A percentile compares a stretch with the other conserved stretches of the same genome.
Evolutionary conservation across 2,113 vertebrate genomes (phyloP).

Genomic region (Riparia riparia): DNA sequence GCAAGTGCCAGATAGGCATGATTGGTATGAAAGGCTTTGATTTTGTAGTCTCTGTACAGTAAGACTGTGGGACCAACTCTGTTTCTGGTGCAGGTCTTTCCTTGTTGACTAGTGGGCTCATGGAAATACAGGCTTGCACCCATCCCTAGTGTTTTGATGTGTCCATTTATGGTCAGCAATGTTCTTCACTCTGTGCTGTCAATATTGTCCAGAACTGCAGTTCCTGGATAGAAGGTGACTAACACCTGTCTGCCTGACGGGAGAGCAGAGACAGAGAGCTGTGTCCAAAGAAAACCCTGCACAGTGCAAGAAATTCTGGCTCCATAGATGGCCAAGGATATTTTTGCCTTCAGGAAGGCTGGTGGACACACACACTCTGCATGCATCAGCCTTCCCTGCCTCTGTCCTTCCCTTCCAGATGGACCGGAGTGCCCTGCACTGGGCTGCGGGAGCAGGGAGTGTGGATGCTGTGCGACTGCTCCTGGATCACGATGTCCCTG

Average conservation of each 20-base stretch:
- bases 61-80: neutral
- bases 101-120: neutral
- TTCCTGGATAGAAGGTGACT: neutral
- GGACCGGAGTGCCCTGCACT: slow-evolving; percentile 88
- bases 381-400: neutral
- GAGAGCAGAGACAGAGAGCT: neutral
- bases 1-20: neutral
- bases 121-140: neutral
- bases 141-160: neutral
- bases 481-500: slow-evolving; percentile 76
- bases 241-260: neutral
- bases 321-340: neutral
- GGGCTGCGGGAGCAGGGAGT: slow-evolving; percentile 85
- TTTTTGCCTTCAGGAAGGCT: neutral
- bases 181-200: neutral
- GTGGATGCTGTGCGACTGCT: slow-evolving; percentile 84
- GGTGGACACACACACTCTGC: too few relatives aligned
- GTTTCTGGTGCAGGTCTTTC: neutral
- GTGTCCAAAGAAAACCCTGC: neutral
- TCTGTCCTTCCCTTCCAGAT: slow-evolving; percentile 66
- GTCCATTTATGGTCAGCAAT: neutral
- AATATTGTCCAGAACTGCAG: neutral
- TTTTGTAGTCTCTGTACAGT: neutral
- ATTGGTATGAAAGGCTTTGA: neutral
- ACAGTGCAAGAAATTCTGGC: neutral